Evolutionary conservation across 2,888 invertebrate genomes (phyloP), one percentile per base, ranked within the genome.

Genomic region (Cenopis cana): DNA sequence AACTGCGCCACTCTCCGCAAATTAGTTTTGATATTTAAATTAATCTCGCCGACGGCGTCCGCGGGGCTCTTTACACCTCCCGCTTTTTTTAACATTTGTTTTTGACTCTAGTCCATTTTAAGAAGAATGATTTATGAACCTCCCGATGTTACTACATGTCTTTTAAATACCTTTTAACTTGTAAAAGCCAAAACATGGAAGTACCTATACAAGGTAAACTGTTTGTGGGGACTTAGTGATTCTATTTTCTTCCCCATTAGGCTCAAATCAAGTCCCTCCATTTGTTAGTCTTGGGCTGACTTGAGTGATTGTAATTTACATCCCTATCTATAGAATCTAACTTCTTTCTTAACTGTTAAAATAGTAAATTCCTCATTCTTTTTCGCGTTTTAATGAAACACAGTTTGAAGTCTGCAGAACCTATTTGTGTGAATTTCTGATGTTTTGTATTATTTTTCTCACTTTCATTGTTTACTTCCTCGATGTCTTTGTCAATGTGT

Each of bases 11-110:
- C 85, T 87, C 87, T 83, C 82, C 79, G 82, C 88, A 88, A 91
- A 91, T 92, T 91, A 91, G 90, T 92, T 92, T 91, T 89, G 89
- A 91, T 91, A 92, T 92, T 92, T 90, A 91, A 91, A 92, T 91
- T 84, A 87, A 85, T 80, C 82, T 79, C 78, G 86, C 88, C 84
- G 83, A 76, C 79, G 83, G 88, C 86, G 76, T 82, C 83, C 81
- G 79, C 68, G 67, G 54, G 46, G 41, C 55, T 11, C 46, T 81
- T 87, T 85, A 86, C 20, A 77, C 17, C 11, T 6, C 17, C 56
- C 77, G 77, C 24, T 24, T 74, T 54, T 20, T 10, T 14, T 8
- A 6, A 2, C 20, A n/a, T 38, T 41, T 38, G 68, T 14, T 17
- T 59, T 66, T 54, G 12, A n/a, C n/a, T n/a, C n/a, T n/a, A n/a